Evolutionary conservation across 2,888 invertebrate species (phyloP).

Genomic region (Pyrgus malvae): DNA sequence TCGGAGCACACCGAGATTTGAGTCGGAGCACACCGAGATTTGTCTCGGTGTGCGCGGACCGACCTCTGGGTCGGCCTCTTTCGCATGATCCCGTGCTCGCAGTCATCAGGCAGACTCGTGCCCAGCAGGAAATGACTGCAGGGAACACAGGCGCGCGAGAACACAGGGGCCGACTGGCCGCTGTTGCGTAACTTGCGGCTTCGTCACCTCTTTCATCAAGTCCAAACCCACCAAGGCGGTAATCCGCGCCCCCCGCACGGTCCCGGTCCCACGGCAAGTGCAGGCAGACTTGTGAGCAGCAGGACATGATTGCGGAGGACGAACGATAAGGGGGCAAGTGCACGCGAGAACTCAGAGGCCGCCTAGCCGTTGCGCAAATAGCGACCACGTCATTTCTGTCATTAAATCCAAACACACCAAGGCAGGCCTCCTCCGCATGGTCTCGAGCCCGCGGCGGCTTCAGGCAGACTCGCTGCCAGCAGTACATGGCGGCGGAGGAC

Average conservation of each 20-base stretch:
- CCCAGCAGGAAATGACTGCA: too few species aligned
- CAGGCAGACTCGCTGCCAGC: not conserved
- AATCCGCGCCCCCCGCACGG: not conserved
- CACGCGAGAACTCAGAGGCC: not conserved
- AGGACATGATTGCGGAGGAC: not conserved
- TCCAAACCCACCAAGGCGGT: not conserved
- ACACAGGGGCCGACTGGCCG: too few species aligned
- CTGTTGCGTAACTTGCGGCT: too few species aligned
- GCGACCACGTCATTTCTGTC: too few species aligned
- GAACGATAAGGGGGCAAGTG: not conserved
- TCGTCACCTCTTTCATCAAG: too few species aligned
- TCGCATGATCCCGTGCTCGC: too few species aligned
- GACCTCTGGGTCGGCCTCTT: too few species aligned
- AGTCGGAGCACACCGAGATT: too few species aligned
- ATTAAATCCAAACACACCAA: not conserved
- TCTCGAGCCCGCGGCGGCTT: not conserved
- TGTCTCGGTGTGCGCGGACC: too few species aligned
- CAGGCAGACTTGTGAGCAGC: not conserved
- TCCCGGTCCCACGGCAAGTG: not conserved
- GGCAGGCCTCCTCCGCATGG: not conserved
- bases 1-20: too few species aligned
- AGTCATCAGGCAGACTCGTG: too few species aligned
- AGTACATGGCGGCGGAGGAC: not conserved
- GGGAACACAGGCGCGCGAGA: too few species aligned
- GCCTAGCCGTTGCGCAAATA: not conserved